A percentile compares a stretch with the other conserved stretches of the same genome.
phyloP scores from a whole-genome alignment of 2,113 vertebrate genomes.

The Clarias magur region DNA sequence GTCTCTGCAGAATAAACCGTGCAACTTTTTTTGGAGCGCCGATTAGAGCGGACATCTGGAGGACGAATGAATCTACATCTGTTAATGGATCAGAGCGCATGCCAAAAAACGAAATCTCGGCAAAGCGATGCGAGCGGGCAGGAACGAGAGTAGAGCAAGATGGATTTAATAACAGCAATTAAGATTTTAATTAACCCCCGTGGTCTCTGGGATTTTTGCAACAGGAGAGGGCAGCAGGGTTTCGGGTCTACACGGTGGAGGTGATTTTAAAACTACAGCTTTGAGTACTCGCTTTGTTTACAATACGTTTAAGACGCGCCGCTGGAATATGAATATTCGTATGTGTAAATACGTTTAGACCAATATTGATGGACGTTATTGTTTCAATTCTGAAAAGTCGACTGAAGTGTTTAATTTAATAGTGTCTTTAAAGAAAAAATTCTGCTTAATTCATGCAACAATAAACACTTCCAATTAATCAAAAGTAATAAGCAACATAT shows the following conservation, averaged over 20 bases:
- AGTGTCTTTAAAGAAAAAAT: background rate
- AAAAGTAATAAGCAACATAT: background rate
- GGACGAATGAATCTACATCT: constrained; percentile 50
- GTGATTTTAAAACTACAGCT: background rate
- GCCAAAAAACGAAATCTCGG: constrained; percentile 37
- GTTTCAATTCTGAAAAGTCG: background rate
- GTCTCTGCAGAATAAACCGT: constrained; percentile 29
- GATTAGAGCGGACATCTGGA: constrained; percentile 59
- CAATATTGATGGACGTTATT: background rate
- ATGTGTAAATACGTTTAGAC: background rate
- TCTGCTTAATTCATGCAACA: background rate
- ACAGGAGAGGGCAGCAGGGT: constrained; percentile 11
- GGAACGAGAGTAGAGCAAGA: constrained; percentile 35
- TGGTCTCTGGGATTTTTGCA: constrained; percentile 31
- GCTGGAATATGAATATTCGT: background rate
- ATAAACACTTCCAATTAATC: background rate
- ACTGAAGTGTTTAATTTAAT: background rate
- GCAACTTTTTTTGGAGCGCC: constrained; percentile 24
- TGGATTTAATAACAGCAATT: constrained; percentile 52
- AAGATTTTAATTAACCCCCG: constrained; percentile 56
- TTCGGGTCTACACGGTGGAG: background rate
- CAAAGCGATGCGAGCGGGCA: background rate
- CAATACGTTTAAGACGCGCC: too few species aligned
- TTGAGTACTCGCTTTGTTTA: background rate
- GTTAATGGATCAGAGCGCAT: constrained; percentile 36